phyloP scores from a whole-genome alignment of 2,888 invertebrate genomes.

The Oscheius sp. region DNA sequence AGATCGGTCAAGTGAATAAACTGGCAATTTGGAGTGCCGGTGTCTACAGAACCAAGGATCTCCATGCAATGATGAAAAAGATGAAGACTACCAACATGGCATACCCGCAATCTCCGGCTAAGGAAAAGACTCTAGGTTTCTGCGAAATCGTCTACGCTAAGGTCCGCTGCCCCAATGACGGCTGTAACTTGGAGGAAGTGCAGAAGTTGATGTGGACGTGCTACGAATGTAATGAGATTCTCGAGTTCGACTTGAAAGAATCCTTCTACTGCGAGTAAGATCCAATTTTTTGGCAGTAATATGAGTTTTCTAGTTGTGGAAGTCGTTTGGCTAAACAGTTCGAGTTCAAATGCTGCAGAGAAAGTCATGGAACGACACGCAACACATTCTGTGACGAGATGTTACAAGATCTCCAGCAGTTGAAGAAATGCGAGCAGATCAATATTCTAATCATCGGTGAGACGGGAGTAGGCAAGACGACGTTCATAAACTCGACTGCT shows the following conservation, averaged over 20 bases:
- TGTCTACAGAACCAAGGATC: too few species aligned
- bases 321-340: not conserved
- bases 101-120: too few species aligned
- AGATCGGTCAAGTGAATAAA: too few species aligned
- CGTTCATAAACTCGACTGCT: not conserved
- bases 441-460: constrained; percentile 4
- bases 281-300: not conserved
- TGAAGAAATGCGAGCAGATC: not conserved
- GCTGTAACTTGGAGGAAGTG: too few species aligned
- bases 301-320: constrained; percentile 6
- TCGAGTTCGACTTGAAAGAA: constrained; percentile 2
- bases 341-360: not conserved
- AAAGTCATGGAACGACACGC: not conserved
- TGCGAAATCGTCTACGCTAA: too few species aligned
- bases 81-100: too few species aligned
- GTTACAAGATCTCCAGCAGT: not conserved
- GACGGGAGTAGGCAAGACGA: constrained; percentile 11
- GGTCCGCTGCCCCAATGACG: too few species aligned
- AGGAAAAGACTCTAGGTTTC: too few species aligned
- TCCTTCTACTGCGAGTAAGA: constrained; percentile 13
- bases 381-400: not conserved
- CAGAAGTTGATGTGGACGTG: not conserved
- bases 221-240: not conserved
- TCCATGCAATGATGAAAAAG: too few species aligned
- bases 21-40: too few species aligned